These are phyloP conservation scores for Chrysopilus asiliformis DNA, from an alignment of 2,888 invertebrate genomes.

Conservation along the genomic window DNA sequence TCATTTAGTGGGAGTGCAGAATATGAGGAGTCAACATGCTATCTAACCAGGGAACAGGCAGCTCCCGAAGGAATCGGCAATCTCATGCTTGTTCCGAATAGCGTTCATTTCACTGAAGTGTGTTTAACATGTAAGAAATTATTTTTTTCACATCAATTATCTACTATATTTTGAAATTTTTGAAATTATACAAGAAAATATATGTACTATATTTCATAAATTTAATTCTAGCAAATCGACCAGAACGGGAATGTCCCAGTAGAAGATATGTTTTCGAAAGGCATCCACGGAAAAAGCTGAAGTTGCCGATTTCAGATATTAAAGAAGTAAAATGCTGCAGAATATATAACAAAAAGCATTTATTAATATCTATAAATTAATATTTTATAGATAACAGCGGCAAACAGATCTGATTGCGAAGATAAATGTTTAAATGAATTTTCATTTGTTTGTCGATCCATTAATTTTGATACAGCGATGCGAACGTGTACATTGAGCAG, in stretches of 20 bases:
- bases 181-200: too few relatives aligned
- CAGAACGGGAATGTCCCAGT: slow-evolving; percentile 79
- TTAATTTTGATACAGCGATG: slow-evolving; percentile 64
- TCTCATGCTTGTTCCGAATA: slow-evolving; percentile 77
- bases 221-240: slow-evolving; percentile 53
- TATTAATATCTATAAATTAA: slow-evolving; percentile 1
- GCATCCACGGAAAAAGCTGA: slow-evolving; percentile 70
- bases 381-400: slow-evolving; percentile 43
- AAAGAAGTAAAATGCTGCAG: slow-evolving; percentile 53
- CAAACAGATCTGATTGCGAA: slow-evolving; percentile 79
- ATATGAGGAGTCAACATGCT: slow-evolving; percentile 80
- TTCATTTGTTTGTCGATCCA: slow-evolving; percentile 77
- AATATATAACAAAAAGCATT: too few relatives aligned
- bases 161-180: too few relatives aligned
- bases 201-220: too few relatives aligned
- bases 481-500: slow-evolving; percentile 67
- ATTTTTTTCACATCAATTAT: too few relatives aligned
- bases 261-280: slow-evolving; percentile 79
- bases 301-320: slow-evolving; percentile 64
- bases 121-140: slow-evolving; percentile 76
- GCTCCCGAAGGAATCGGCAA: slow-evolving; percentile 80
- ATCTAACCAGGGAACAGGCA: slow-evolving; percentile 71
- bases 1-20: slow-evolving; percentile 70
- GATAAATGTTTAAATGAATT: slow-evolving; percentile 82
- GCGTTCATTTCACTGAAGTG: slow-evolving; percentile 81